Evolutionary conservation across 1,140 invertebrate species (phyloP).

Genomic region (Scaptomyza graminum): DNA sequence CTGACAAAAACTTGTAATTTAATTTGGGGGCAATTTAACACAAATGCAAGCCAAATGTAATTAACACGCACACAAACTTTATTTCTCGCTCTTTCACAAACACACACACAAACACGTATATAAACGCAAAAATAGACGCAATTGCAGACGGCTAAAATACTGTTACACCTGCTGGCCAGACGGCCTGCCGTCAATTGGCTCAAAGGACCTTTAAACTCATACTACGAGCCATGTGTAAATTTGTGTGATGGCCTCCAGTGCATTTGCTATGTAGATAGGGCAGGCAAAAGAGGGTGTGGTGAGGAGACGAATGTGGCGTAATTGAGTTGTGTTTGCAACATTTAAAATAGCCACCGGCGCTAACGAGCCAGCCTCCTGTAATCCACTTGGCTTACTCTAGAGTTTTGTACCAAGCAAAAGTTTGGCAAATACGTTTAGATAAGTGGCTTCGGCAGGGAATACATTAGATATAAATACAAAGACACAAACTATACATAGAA

Average conservation of each 20-base stretch:
- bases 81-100: slow-evolving; percentile 7
- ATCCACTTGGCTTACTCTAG: slow-evolving; percentile 17
- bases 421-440: slow-evolving; percentile 25
- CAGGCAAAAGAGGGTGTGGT: background rate
- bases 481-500: background rate
- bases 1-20: slow-evolving; percentile 76
- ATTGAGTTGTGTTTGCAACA: slow-evolving; percentile 78
- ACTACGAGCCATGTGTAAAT: slow-evolving; percentile 48
- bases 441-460: slow-evolving; percentile 6
- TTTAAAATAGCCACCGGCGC: slow-evolving; percentile 70
- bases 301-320: slow-evolving; percentile 42
- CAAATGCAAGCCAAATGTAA: slow-evolving; percentile 76
- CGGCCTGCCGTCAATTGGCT: slow-evolving; percentile 58
- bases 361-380: slow-evolving; percentile 55
- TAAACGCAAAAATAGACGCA: slow-evolving; percentile 2
- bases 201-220: slow-evolving; percentile 24
- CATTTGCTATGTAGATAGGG: slow-evolving; percentile 17
- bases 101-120: background rate
- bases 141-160: slow-evolving; percentile 43
- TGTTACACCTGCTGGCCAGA: slow-evolving; percentile 56
- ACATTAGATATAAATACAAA: slow-evolving; percentile 7
- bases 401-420: slow-evolving; percentile 16
- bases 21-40: slow-evolving; percentile 68
- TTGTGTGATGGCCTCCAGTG: slow-evolving; percentile 30
- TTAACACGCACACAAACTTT: slow-evolving; percentile 66